These are phyloP conservation scores for Sprattus sprattus DNA, from an alignment of 2,113 vertebrate genomes.

Conservation along the genomic window DNA sequence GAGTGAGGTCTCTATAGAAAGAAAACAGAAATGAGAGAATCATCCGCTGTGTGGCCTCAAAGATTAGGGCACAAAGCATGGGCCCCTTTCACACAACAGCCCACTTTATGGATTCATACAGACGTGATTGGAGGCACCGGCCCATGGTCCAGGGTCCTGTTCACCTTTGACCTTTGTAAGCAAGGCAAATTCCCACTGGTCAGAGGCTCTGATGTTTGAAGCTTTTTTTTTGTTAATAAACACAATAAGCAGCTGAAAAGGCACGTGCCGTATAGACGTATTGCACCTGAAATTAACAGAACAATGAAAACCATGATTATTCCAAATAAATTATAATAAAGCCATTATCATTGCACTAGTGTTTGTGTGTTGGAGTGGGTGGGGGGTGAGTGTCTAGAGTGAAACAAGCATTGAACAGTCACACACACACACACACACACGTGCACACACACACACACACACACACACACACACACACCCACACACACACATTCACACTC, in stretches of 20 bases:
- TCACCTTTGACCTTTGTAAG: neutral
- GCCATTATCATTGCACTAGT: constrained; percentile 3
- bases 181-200: constrained; percentile 67
- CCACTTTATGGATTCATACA: neutral
- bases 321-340: constrained; percentile 60
- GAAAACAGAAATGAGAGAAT: constrained; percentile 69
- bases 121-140: neutral
- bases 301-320: constrained; percentile 63
- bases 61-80: neutral
- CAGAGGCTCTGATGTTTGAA: constrained; percentile 54
- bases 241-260: constrained; percentile 77
- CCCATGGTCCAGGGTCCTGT: neutral
- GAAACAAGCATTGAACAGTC: constrained; percentile 64
- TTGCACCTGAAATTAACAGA: constrained; percentile 74
- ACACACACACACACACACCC: neutral
- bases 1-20: constrained; percentile 50
- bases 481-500: constrained; percentile 20
- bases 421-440: constrained; percentile 25
- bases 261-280: constrained; percentile 74
- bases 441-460: neutral
- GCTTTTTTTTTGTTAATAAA: constrained; percentile 64
- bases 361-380: constrained; percentile 20
- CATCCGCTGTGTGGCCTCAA: constrained; percentile 30
- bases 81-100: neutral
- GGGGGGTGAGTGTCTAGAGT: constrained; percentile 58